Base-by-base conservation (phyloP, 2,888 invertebrate species). In the Drosophila bunnanda region DNA sequence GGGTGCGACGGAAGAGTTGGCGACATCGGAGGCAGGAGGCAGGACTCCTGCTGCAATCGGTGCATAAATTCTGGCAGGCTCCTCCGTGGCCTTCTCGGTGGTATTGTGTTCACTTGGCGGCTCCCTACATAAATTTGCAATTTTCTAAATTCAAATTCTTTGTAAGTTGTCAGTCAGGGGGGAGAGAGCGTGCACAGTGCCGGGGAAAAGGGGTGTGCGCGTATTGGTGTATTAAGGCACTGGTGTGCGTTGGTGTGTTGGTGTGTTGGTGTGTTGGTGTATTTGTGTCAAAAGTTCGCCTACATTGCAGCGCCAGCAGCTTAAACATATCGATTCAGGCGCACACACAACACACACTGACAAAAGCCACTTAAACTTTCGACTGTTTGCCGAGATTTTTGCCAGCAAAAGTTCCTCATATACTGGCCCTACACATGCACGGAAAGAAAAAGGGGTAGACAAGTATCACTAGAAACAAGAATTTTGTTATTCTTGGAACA, bases 131-230 rank as follows among this genome's bases (percentile, higher is more conserved):
- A 85, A 88, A 85, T 88, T 85, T 85, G 86, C 86, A 88, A 85
- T 88, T 85, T 85, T 81, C 81, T 73, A 88, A 85, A 85, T 85
- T 85, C 88, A 88, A 85, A 85, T 88, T 85, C 88, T 86, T 88
- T 88, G 88, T 88, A 83, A 86, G 88, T 88, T 85, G 85, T 86
- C 88, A 85, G 83, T 85, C 83, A 83, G 86, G 38, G n/a, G 46
- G 25, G 44, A 1, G 43, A 4, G 43, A 28, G 67, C 85, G 75
- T 82, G 82, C 80, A 85, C 71, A 76, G 79, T 84, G 78, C 74
- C 73, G 44, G 34, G 32, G 17, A 20, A 20, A 30, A 17, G 36
- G 41, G 41, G 39, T 2, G n/a, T 70, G 82, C 82, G 56, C 87
- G 69, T 54, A 17, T 44, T 25, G 64, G 41, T 44, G 56, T 48